Conservation (phyloP, 2,113 vertebrate species). For the Periophthalmodon schlosseri region DNA sequence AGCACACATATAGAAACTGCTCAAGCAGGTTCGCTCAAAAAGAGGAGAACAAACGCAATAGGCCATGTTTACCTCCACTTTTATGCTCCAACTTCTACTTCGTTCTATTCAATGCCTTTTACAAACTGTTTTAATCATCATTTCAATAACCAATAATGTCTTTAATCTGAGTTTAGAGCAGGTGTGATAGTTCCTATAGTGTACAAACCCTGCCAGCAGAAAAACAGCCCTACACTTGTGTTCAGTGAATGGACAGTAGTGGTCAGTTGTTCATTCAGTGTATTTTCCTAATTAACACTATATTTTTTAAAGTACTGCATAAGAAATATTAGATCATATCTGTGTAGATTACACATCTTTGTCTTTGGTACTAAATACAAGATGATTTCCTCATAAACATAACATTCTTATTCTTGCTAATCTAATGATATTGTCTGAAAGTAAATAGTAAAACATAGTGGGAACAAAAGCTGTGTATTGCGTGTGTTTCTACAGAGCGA, state of each 20-base stretch:
- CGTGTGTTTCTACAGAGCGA: conserved; percentile 76
- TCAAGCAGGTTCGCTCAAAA: conserved; percentile 5
- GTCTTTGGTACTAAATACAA: neutral
- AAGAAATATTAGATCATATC: neutral
- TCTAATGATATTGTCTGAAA: conserved; percentile 19
- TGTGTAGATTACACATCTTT: neutral
- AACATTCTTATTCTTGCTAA: neutral
- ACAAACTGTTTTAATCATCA: neutral
- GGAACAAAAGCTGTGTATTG: conserved; percentile 72
- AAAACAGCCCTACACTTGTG: neutral
- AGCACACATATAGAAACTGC: conserved; percentile 7
- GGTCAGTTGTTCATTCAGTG: neutral
- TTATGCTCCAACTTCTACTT: neutral
- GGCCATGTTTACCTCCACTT: neutral
- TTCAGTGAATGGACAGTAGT: neutral
- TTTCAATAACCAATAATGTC: neutral
- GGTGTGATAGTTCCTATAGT: neutral
- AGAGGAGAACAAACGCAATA: neutral
- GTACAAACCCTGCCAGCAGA: neutral
- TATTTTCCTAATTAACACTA: neutral
- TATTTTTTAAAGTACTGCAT: neutral
- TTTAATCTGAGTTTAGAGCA: neutral
- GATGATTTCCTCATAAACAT: neutral
- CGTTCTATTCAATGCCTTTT: neutral
- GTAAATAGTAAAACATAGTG: conserved; percentile 48